Percentiles rank a stretch among this genome's conserved stretches.
These are phyloP conservation scores for Platycnemis pennipes DNA, from an alignment of 2,888 invertebrate genomes.

Conservation along the genomic window DNA sequence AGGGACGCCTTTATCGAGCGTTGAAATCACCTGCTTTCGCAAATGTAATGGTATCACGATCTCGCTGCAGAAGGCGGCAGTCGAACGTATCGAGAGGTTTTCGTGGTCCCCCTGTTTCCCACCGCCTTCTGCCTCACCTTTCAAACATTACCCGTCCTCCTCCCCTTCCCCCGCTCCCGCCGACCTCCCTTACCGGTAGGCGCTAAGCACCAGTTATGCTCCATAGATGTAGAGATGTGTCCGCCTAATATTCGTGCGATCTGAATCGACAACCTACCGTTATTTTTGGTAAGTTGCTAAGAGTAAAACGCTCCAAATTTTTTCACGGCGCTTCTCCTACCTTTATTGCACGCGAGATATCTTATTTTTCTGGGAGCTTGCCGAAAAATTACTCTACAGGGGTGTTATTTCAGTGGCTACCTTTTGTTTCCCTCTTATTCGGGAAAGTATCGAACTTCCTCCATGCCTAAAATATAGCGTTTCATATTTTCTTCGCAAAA, in stretches of 20 bases:
- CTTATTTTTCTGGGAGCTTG: slow-evolving; percentile 17
- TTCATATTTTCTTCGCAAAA: no score
- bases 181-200: background rate
- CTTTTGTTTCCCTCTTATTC: background rate
- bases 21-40: slow-evolving; percentile 67
- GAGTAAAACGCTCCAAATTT: background rate
- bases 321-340: background rate
- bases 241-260: background rate
- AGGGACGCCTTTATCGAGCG: slow-evolving; percentile 51
- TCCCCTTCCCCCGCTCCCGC: background rate
- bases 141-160: background rate
- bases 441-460: background rate
- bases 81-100: background rate
- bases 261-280: background rate
- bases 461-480: background rate
- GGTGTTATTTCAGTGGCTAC: background rate
- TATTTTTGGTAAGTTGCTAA: background rate
- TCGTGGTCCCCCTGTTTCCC: background rate
- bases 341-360: background rate
- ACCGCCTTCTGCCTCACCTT: background rate
- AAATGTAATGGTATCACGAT: slow-evolving; percentile 65
- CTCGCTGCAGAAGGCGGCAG: slow-evolving; percentile 60
- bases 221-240: background rate
- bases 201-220: slow-evolving; percentile 29
- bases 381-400: background rate